A percentile compares a stretch with the other conserved stretches of the same genome.
These are phyloP conservation scores for Ophiothrix spiculata DNA, from an alignment of 35 echinoderm and acorn worm genomes.

Conservation along the genomic window DNA sequence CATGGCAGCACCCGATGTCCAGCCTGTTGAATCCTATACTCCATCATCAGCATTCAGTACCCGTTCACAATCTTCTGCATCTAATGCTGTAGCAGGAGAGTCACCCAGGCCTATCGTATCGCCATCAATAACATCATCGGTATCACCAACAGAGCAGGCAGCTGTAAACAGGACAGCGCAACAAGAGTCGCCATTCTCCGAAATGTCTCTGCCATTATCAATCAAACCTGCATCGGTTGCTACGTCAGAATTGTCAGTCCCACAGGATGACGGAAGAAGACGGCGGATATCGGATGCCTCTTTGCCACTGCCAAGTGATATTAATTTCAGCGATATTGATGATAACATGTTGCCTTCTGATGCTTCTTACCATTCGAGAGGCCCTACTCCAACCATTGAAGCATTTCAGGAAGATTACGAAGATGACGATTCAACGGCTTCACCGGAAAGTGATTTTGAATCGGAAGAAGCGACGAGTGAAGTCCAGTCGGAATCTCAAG, in stretches of 20 bases:
- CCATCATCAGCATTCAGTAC: not conserved
- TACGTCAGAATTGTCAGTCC: not conserved
- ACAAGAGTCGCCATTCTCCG: not conserved
- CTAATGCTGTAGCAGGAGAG: no score
- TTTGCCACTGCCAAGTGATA: not conserved
- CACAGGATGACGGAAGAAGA: not conserved
- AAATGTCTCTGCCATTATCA: not conserved
- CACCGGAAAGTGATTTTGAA: slow-evolving; percentile 27
- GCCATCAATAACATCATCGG: not conserved
- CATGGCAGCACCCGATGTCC: not conserved
- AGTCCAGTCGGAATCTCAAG: slow-evolving; percentile 17
- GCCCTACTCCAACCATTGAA: slow-evolving; percentile 64
- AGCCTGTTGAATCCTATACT: not conserved
- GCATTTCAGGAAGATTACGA: slow-evolving; percentile 58
- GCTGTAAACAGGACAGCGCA: not conserved
- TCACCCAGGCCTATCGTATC: no score
- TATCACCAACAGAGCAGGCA: not conserved
- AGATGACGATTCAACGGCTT: not conserved
- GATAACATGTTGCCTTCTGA: slow-evolving; percentile 23
- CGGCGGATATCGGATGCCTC: not conserved
- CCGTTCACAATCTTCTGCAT: not conserved
- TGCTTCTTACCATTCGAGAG: slow-evolving; percentile 3
- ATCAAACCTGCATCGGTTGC: not conserved
- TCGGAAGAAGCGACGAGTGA: not conserved
- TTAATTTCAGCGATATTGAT: slow-evolving; percentile 13